Evolutionary conservation across 2,888 invertebrate species (phyloP), one percentile per base, ranked within the genome.

Genomic region (Drosophila quinaria): DNA sequence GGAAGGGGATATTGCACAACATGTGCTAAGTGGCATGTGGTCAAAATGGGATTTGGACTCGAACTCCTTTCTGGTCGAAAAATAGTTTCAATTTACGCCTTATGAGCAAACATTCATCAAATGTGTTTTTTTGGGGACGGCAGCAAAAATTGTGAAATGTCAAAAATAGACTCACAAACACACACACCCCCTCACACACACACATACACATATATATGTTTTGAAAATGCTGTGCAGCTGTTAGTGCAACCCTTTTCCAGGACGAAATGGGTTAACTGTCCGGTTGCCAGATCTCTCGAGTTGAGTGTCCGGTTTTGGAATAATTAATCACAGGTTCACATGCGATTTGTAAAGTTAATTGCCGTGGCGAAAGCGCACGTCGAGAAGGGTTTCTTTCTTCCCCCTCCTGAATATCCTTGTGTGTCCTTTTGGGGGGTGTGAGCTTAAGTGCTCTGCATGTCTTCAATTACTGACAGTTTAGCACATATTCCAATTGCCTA

Each of bases 241-340:
- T 70, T 75, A 71, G 72, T 84, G 81, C 78, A 87, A 83, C 85
- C 89, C 89, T 85, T 80, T 77, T 87, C 47, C 55, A 82, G 76
- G 78, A 49, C 78, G 66, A 87, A 77, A 84, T 87, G 87, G 86
- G 89, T 89, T 85, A 84, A 80, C 85, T 87, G 87, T 82, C 85
- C 85, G 62, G 61, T 56, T 52, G 60, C 25, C 44, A 37, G 67
- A 55, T 55, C 52, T 55, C 52, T 54, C 39, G 65, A 79, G 74
- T 55, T 58, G 68, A 74, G 77, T 86, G 87, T 90, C 88, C 90
- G 86, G 90, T 90, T 90, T 84, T 75, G 83, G 90, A 86, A 91
- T 91, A 91, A 91, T 91, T 91, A 91, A 91, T 91, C 91, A 91
- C 86, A 74, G 84, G 65, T 83, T 83, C 90, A 90, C 89, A 90